Base-by-base conservation (phyloP, 1,140 invertebrate genomes). In the Cyclargus thomasi region DNA sequence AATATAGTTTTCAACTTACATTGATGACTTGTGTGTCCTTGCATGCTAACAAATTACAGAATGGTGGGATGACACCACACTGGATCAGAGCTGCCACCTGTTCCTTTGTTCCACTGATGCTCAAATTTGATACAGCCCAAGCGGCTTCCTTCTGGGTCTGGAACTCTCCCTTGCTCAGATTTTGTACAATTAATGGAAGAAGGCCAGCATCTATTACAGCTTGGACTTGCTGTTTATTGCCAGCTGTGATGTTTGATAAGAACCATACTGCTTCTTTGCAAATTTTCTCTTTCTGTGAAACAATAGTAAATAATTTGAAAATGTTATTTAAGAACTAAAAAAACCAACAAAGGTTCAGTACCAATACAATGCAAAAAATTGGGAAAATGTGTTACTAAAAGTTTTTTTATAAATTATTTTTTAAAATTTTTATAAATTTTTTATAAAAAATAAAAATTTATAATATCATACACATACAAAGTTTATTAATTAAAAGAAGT, bases 81-180 rank as follows among this genome's bases (percentile, higher is more conserved):
- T 95, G 93, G 63, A 99, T 97, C 70, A 99, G 93, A 74, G 95
- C 94, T 0, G 94, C 94, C 4, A 96, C 94, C 91, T 99, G 98
- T 65, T 98, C 95, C 79, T 95, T 95, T 73, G 95, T 97, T 21
- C 99, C 99, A 79, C 97, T 99, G 80, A 99, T 99, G 67, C 98
- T 99, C 65, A 99, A 94, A 92, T 99, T 99, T 78, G 97, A 99
- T 17, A 99, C 97, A 5, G 98, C 98, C 99, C 99, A 99, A 0
- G 98, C 98, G 16, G 98, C 98, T 92, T 99, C 98, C 90, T 99
- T 99, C 87, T 99, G 98, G 4, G 98, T 99, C 92, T 99, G 97
- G 91, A 99, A 99, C 91, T 99, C 98, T 67, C 97, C 97, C 93
- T 98, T 96, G 74, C 92, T 93, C 67, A 99, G 92, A 92, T 99